A percentile compares a stretch with the other conserved stretches of the same genome.
These are phyloP conservation scores for Tenualosa thibaudeaui DNA, from an alignment of 2,797 vertebrate species.

Conservation along the genomic window DNA sequence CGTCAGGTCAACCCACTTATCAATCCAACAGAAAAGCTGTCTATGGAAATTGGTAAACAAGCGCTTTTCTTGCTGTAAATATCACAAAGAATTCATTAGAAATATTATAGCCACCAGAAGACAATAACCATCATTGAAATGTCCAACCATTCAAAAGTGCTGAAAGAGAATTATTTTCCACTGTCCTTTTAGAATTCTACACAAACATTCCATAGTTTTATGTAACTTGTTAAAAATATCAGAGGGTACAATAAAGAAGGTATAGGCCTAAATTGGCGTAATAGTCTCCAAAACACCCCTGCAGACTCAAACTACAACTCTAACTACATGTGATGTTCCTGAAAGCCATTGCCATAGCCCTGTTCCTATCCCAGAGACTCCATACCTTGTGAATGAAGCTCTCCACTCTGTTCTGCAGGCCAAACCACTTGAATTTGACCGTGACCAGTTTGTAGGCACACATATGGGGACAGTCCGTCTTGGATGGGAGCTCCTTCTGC, in stretches of 20 bases:
- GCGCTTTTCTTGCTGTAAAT: conserved; percentile 86
- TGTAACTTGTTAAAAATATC: not conserved
- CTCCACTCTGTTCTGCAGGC: conserved; percentile 84
- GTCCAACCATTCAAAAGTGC: too few relatives aligned
- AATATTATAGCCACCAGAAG: not conserved
- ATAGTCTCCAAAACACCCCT: not conserved
- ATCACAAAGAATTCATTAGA: not conserved
- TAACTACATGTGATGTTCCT: not conserved
- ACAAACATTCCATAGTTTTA: too few relatives aligned
- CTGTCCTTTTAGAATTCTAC: too few relatives aligned
- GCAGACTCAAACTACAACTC: not conserved
- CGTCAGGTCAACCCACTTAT: conserved; percentile 88
- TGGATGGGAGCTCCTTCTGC: conserved; percentile 84
- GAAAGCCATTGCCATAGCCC: not conserved
- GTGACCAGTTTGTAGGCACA: conserved; percentile 97
- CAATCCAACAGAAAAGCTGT: conserved; percentile 94
- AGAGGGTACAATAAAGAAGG: not conserved
- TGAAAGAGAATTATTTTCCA: too few relatives aligned
- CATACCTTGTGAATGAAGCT: conserved; percentile 87
- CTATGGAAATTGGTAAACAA: conserved; percentile 95
- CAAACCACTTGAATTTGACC: conserved; percentile 88
- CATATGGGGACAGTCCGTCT: conserved; percentile 89
- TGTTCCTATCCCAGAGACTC: not conserved
- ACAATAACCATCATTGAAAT: not conserved
- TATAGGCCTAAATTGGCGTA: not conserved